These are phyloP conservation scores for Bombus pascuorum DNA, from an alignment of 1,140 invertebrate species.

Conservation along the genomic window DNA sequence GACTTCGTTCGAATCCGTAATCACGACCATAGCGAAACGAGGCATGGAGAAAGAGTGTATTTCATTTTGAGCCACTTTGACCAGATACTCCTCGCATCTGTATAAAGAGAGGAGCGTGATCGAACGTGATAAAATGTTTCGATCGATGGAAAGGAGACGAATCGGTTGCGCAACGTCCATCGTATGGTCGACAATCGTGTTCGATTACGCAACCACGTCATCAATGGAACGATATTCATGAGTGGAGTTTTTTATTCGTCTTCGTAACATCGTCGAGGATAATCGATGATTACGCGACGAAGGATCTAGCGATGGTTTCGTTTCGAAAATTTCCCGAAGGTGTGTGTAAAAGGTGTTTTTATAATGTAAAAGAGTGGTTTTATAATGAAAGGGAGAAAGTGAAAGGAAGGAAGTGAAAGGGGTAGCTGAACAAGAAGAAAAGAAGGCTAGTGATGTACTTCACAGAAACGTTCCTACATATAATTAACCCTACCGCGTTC, in stretches of 20 bases:
- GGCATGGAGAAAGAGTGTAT: background rate
- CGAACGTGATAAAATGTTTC: background rate
- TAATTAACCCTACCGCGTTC: too few relatives aligned
- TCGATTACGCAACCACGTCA: constrained; percentile 20
- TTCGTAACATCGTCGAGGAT: too few relatives aligned
- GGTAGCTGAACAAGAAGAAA: too few relatives aligned
- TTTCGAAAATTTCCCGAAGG: too few relatives aligned
- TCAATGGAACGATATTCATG: constrained; percentile 1
- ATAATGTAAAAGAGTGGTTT: too few relatives aligned
- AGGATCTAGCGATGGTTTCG: background rate
- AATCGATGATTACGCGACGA: background rate
- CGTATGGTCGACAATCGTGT: constrained; percentile 10
- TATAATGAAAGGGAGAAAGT: too few relatives aligned
- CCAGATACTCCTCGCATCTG: background rate
- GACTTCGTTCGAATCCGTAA: constrained; percentile 6
- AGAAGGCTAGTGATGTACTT: too few relatives aligned
- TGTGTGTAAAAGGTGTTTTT: too few relatives aligned
- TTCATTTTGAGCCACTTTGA: constrained; percentile 10
- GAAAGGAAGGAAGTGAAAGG: too few relatives aligned
- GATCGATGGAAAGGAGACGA: constrained; percentile 9
- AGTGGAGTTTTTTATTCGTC: background rate
- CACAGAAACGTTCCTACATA: too few relatives aligned
- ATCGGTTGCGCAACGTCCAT: constrained; percentile 31
- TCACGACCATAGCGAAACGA: background rate
- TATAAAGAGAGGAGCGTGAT: background rate